Percentiles rank a stretch among this genome's conserved stretches.
Evolutionary conservation across 2,113 vertebrate species (phyloP).

Genomic region (Cacatua alba): DNA sequence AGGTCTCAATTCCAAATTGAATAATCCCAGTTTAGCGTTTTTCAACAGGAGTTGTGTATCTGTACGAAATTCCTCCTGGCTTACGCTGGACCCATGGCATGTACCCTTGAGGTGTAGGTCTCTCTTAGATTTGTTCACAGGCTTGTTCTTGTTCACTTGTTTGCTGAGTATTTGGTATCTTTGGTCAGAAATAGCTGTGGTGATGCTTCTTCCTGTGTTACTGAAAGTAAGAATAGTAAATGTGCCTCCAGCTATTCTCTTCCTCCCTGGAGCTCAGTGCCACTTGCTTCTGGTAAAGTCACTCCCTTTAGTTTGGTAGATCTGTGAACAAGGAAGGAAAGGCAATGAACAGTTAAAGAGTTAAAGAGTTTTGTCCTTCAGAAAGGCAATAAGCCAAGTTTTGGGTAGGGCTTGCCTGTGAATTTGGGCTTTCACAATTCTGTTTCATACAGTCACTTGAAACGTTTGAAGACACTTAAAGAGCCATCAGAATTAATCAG

Average conservation of each 20-base stretch:
- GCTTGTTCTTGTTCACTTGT: background rate
- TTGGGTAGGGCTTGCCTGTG: background rate
- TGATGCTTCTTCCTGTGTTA: background rate
- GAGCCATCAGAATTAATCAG: background rate
- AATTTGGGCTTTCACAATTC: background rate
- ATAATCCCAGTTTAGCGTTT: background rate
- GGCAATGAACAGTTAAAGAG: background rate
- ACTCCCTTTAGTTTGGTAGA: background rate
- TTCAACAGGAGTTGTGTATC: background rate
- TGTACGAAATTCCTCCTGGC: background rate
- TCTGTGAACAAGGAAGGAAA: background rate
- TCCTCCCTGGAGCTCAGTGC: background rate
- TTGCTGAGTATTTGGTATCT: constrained; percentile 2
- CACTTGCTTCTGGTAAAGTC: constrained; percentile 4
- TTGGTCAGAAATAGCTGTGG: background rate
- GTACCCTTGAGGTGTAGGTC: background rate
- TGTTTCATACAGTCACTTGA: background rate
- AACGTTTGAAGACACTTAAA: background rate
- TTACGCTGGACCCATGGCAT: background rate
- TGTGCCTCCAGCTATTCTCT: background rate
- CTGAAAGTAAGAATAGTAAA: background rate
- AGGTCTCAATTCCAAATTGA: background rate
- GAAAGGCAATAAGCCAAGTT: background rate
- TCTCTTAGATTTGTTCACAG: background rate
- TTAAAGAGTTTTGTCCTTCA: background rate